Conservation (phyloP, 2,797 vertebrate species). For the Carduelis carduelis region DNA sequence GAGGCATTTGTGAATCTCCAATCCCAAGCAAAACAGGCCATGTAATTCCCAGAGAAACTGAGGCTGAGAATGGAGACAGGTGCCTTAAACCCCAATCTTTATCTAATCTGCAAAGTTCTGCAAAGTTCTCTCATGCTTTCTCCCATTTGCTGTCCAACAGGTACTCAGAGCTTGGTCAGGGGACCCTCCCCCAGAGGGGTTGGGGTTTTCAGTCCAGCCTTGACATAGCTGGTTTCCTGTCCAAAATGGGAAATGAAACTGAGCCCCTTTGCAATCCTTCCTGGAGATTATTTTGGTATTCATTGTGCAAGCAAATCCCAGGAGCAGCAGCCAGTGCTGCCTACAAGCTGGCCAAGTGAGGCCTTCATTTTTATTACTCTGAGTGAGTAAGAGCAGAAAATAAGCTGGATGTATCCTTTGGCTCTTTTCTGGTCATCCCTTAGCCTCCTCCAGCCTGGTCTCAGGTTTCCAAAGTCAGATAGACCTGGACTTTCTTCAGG, state of each 20-base stretch:
- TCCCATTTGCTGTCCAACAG: not conserved
- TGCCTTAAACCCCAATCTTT: not conserved
- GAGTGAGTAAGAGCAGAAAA: not conserved
- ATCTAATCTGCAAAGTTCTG: not conserved
- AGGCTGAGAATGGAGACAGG: not conserved
- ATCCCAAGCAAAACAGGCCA: not conserved
- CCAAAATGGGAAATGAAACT: slow-evolving; percentile 64
- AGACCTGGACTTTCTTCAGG: not conserved
- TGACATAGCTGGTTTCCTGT: not conserved
- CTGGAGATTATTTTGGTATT: slow-evolving; percentile 63
- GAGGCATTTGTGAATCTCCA: not conserved
- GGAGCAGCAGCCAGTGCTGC: not conserved
- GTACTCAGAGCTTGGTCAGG: not conserved
- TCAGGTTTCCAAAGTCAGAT: not conserved
- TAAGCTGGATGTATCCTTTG: not conserved
- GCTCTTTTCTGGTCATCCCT: not conserved
- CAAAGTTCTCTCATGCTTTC: not conserved
- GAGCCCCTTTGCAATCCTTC: slow-evolving; percentile 38
- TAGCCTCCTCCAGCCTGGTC: not conserved
- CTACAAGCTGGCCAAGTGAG: not conserved
- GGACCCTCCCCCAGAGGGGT: not conserved
- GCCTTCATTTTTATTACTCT: not conserved
- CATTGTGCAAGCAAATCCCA: slow-evolving; percentile 38
- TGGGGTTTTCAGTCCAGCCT: slow-evolving; percentile 1
- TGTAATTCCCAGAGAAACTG: not conserved